These are phyloP conservation scores for Tipula helvola DNA, from an alignment of 2,888 invertebrate genomes.

Conservation along the genomic window DNA sequence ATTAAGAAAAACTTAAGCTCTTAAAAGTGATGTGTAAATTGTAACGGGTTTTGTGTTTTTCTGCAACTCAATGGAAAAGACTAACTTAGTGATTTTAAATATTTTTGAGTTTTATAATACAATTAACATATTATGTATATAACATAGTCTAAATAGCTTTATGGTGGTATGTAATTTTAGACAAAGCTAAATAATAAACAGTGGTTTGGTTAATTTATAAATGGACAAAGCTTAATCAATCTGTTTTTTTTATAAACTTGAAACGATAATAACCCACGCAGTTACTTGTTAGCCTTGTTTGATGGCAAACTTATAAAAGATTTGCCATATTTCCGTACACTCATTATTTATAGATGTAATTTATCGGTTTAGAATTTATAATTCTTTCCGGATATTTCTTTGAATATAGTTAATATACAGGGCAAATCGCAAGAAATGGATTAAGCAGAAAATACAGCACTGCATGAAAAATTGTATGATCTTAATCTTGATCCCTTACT, in stretches of 20 bases:
- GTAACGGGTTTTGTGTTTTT: no score
- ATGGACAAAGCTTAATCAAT: not conserved
- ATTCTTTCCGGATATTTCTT: not conserved
- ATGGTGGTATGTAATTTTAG: no score
- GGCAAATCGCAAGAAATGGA: no score
- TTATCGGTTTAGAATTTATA: not conserved
- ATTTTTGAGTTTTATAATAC: no score
- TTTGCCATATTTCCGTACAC: not conserved
- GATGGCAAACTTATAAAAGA: not conserved
- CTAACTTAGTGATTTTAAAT: no score
- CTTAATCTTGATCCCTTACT: no score
- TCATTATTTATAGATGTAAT: not conserved
- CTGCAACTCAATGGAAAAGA: no score
- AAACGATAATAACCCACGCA: not conserved
- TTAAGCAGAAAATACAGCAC: no score
- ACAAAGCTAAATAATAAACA: not conserved
- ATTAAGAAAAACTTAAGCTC: not conserved
- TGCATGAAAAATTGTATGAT: no score
- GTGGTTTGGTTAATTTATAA: not conserved
- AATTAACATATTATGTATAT: no score
- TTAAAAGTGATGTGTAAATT: not conserved
- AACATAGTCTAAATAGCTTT: no score
- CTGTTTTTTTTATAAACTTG: not conserved
- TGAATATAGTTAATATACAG: not conserved
- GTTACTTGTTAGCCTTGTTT: not conserved